Conservation (phyloP, 2,888 invertebrate species). For the Lasius platythorax region DNA sequence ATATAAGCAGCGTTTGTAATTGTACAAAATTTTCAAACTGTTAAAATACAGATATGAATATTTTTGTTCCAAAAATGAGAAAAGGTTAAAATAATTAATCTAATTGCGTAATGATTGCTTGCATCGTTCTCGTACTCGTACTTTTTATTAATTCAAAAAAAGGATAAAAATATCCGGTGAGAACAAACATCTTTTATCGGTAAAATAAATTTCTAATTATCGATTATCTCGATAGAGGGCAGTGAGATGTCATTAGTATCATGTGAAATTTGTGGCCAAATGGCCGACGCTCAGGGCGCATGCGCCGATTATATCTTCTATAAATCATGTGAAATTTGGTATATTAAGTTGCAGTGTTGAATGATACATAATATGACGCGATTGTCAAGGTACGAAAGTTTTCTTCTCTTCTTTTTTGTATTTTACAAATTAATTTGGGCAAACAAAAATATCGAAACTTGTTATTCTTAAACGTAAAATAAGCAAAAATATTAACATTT, state of each 20-base stretch:
- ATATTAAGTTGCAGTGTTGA: too few relatives aligned
- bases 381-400: background rate
- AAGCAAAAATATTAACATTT: too few relatives aligned
- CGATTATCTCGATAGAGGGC: background rate
- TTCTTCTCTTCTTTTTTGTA: too few relatives aligned
- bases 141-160: background rate
- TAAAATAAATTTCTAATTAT: background rate
- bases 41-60: background rate
- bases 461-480: too few relatives aligned
- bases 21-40: too few relatives aligned
- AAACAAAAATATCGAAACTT: too few relatives aligned
- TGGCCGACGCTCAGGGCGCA: too few relatives aligned
- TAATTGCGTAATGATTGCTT: background rate
- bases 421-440: too few relatives aligned
- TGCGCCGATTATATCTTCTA: too few relatives aligned
- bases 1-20: background rate
- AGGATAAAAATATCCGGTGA: background rate
- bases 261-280: too few relatives aligned
- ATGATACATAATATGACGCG: too few relatives aligned
- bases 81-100: background rate
- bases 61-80: background rate
- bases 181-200: background rate
- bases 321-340: too few relatives aligned
- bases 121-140: background rate
- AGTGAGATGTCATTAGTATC: background rate